Percentiles rank a stretch among this genome's conserved stretches.
phyloP scores from a whole-genome alignment of 1,140 invertebrate species.

The Chionoecetes opilio region DNA sequence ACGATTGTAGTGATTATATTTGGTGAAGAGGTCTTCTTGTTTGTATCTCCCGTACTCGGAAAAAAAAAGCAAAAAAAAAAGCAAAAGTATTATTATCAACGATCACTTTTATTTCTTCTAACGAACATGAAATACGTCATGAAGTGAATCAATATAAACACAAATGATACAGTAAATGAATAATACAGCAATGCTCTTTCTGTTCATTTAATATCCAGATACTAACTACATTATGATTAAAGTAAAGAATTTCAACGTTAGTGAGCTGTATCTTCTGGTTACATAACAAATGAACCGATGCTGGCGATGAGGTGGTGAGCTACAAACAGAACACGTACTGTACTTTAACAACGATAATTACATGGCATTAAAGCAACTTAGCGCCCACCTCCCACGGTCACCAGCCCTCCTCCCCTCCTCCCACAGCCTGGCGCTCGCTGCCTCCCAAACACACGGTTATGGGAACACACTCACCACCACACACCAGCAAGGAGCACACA shows the following conservation, averaged over 20 bases:
- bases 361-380: not conserved
- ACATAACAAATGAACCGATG: not conserved
- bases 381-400: not conserved
- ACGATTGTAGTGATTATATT: too few relatives aligned
- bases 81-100: too few relatives aligned
- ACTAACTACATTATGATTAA: not conserved
- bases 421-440: too few relatives aligned
- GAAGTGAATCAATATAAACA: too few relatives aligned
- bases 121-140: too few relatives aligned
- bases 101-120: too few relatives aligned
- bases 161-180: too few relatives aligned
- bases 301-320: not conserved
- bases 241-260: not conserved
- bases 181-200: too few relatives aligned
- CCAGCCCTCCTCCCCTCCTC: not conserved
- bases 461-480: not conserved
- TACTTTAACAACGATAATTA: slow-evolving; percentile 13
- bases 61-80: too few relatives aligned
- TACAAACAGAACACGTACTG: not conserved
- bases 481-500: not conserved
- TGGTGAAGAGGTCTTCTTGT: not conserved
- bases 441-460: slow-evolving; percentile 15
- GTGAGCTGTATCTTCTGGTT: not conserved
- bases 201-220: not conserved
- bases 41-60: too few relatives aligned